phyloP scores from a whole-genome alignment of 2,113 vertebrate species.

The Microtus richardsoni region DNA sequence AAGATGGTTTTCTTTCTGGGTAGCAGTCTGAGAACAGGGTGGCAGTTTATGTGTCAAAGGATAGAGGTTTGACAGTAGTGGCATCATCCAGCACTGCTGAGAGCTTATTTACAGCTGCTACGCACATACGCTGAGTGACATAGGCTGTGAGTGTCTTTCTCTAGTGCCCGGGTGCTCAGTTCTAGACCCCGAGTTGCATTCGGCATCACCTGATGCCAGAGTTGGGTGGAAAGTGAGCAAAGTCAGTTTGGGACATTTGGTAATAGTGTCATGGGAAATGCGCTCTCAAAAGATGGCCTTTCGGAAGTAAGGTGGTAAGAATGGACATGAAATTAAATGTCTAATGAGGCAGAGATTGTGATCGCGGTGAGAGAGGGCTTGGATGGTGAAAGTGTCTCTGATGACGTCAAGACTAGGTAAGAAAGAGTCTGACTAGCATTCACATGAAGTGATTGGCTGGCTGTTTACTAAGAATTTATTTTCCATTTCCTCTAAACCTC shows the following conservation, averaged over 20 bases:
- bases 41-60: not conserved
- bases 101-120: not conserved
- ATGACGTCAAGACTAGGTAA: not conserved
- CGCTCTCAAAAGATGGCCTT: not conserved
- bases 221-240: not conserved
- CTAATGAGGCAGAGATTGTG: not conserved
- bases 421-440: not conserved
- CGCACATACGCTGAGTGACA: not conserved
- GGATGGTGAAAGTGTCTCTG: not conserved
- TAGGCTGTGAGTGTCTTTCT: not conserved
- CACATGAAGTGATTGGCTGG: not conserved
- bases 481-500: constrained; percentile 40
- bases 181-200: not conserved
- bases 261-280: not conserved
- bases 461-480: constrained; percentile 5
- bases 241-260: not conserved
- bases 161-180: not conserved
- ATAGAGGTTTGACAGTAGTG: not conserved
- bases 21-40: not conserved
- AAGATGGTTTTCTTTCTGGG: not conserved
- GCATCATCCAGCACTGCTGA: not conserved
- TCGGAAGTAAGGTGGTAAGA: not conserved
- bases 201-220: not conserved
- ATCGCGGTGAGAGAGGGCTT: not conserved
- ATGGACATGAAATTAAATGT: not conserved